phyloP scores from a whole-genome alignment of 2,113 vertebrate species.

The Sorex araneus region DNA sequence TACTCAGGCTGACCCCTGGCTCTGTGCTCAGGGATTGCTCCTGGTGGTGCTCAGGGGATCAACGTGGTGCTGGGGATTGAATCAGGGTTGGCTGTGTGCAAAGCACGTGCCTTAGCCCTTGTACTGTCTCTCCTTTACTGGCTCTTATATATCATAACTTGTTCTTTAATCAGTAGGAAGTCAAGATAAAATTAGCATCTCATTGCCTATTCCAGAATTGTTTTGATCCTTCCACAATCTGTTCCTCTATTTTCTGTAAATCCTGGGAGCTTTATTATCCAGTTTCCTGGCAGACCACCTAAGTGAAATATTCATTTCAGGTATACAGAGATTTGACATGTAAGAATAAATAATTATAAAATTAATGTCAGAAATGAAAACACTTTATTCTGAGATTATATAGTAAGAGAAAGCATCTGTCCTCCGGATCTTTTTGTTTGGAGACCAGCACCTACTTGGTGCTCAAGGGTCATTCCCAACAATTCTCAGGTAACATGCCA shows the following conservation, averaged over 20 bases:
- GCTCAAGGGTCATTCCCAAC: no score
- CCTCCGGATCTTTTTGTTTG: no score
- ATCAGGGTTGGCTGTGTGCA: no score
- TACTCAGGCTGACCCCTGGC: no score
- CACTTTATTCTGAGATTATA: neutral
- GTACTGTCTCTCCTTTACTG: no score
- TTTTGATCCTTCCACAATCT: constrained; percentile 4
- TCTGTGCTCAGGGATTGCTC: no score
- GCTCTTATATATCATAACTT: neutral
- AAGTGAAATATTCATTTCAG: constrained; percentile 33
- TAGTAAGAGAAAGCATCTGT: neutral
- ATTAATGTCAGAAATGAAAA: neutral
- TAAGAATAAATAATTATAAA: neutral
- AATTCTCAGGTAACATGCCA: no score
- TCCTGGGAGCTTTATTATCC: neutral
- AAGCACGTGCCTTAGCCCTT: no score
- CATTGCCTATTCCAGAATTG: neutral
- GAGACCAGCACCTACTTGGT: no score
- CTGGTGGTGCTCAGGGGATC: no score
- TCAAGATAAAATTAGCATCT: neutral
- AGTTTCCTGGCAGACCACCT: neutral
- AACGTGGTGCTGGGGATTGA: no score
- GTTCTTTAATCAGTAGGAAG: neutral
- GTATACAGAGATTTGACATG: neutral
- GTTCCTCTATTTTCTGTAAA: neutral